Evolutionary conservation across 2,113 vertebrate genomes (phyloP).

Genomic region (Amphiprion ocellaris): DNA sequence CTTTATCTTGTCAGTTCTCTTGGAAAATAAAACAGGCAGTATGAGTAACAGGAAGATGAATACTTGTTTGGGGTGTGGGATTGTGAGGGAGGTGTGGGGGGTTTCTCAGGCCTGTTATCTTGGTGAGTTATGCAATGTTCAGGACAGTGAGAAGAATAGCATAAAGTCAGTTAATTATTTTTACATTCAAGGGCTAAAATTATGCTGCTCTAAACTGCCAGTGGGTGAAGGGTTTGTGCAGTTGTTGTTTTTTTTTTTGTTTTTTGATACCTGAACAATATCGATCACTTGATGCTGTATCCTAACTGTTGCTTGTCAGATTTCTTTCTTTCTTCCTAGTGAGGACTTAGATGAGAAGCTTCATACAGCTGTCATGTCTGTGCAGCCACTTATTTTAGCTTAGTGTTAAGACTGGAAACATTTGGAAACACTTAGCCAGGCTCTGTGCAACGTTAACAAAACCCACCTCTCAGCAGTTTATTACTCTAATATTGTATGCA

Average conservation of each 20-base stretch:
- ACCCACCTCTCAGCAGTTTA: background rate
- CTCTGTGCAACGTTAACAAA: background rate
- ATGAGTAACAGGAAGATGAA: constrained; percentile 78
- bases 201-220: background rate
- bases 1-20: constrained; percentile 52
- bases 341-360: background rate
- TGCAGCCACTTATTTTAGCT: background rate
- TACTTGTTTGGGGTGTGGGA: constrained; percentile 72
- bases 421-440: background rate
- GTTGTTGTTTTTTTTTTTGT: background rate
- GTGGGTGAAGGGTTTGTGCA: background rate
- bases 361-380: background rate
- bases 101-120: constrained; percentile 63
- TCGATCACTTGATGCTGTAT: background rate
- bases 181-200: background rate
- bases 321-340: background rate
- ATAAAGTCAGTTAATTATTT: background rate
- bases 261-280: background rate
- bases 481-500: background rate
- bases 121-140: constrained; percentile 33
- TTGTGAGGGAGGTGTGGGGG: constrained; percentile 51
- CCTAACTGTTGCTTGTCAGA: background rate
- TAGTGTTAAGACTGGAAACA: background rate
- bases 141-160: constrained; percentile 3
- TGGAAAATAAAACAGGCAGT: constrained; percentile 74